Percentiles rank a stretch among this genome's conserved stretches.
Conservation (phyloP, 2,888 invertebrate species). For the Linyphia triangularis region DNA sequence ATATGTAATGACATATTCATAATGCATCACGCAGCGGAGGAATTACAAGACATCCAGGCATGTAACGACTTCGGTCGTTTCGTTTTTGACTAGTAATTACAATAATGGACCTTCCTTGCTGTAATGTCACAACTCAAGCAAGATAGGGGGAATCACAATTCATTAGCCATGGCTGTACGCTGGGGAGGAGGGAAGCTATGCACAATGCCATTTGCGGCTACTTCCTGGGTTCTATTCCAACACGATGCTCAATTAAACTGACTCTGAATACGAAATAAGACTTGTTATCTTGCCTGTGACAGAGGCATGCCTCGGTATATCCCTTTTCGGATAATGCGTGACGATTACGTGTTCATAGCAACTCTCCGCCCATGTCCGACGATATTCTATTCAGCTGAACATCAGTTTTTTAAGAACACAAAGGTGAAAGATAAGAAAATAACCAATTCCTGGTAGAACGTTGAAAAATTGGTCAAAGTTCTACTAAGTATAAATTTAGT, state of each 20-base stretch:
- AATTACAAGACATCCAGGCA: constrained; percentile 59
- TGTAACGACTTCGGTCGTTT: constrained; percentile 58
- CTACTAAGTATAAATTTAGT: too few relatives aligned
- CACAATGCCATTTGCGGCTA: constrained; percentile 40
- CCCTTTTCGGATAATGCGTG: neutral
- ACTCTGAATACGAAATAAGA: constrained; percentile 46
- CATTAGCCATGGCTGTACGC: constrained; percentile 37
- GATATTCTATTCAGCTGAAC: too few relatives aligned
- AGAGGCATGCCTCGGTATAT: neutral
- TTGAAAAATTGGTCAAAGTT: too few relatives aligned
- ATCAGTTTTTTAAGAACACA: too few relatives aligned
- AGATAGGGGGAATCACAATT: constrained; percentile 42
- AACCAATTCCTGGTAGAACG: too few relatives aligned
- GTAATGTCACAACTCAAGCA: constrained; percentile 46
- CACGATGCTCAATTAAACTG: constrained; percentile 24
- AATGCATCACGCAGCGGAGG: constrained; percentile 62
- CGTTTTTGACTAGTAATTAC: constrained; percentile 62
- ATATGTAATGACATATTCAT: constrained; percentile 52
- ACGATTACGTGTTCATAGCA: neutral
- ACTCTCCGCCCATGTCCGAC: too few relatives aligned
- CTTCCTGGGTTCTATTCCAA: constrained; percentile 37
- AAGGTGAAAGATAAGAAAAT: too few relatives aligned
- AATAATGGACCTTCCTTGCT: constrained; percentile 62
- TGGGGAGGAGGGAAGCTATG: constrained; percentile 38
- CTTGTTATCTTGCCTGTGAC: constrained; percentile 17